phyloP scores from a whole-genome alignment of 2,888 invertebrate species.

The Syrphus vitripennis region DNA sequence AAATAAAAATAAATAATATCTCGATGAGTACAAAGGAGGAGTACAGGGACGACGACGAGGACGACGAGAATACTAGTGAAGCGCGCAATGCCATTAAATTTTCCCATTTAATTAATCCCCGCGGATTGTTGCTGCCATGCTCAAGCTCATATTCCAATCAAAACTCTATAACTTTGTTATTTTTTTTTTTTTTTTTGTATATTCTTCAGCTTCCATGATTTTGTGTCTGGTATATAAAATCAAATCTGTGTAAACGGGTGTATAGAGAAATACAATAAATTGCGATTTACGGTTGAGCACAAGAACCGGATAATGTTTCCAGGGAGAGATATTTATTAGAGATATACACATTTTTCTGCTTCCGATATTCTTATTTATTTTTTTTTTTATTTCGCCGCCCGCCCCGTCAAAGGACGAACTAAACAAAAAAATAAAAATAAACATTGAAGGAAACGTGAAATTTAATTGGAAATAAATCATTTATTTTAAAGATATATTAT shows the following conservation, averaged over 20 bases:
- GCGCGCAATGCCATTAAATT: conserved; percentile 57
- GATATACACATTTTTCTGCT: conserved; percentile 25
- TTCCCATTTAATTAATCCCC: conserved; percentile 61
- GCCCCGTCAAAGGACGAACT: neutral
- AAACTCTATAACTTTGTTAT: conserved; percentile 47
- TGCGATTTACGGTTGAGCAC: conserved; percentile 30
- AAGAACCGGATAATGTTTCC: conserved; percentile 24
- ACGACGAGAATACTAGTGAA: neutral
- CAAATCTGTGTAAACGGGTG: conserved; percentile 8
- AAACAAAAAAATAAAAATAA: neutral
- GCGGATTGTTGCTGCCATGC: conserved; percentile 34
- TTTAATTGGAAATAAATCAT: conserved; percentile 63
- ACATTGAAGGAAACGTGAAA: neutral
- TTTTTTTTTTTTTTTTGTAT: neutral
- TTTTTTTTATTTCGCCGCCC: too few relatives aligned
- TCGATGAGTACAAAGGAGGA: neutral
- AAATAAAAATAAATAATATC: neutral
- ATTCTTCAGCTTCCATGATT: neutral
- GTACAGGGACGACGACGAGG: neutral
- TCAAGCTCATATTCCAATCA: conserved; percentile 65
- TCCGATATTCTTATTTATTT: neutral
- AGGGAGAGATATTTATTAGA: conserved; percentile 34
- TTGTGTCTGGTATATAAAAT: neutral
- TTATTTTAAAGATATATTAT: conserved; percentile 44
- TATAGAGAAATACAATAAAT: conserved; percentile 19